A percentile compares a stretch with the other conserved stretches of the same genome.
Conservation (phyloP, 1,140 invertebrate genomes). For the Plutomurus gul region DNA sequence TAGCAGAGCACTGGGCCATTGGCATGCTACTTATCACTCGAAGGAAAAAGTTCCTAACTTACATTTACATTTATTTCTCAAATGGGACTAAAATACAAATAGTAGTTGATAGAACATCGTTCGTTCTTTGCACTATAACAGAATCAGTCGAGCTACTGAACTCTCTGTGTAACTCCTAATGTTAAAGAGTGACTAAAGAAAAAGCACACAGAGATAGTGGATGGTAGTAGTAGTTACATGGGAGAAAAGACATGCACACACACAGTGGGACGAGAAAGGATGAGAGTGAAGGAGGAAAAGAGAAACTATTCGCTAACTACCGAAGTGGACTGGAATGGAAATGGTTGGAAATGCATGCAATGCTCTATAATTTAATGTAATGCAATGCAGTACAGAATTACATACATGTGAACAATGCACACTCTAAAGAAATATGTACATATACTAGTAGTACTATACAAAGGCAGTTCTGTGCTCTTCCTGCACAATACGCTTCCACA, state of each 20-base stretch:
- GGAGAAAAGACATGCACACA: background rate
- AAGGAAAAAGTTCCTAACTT: background rate
- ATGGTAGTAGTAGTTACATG: too few species aligned
- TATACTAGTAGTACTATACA: background rate
- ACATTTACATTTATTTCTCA: slow-evolving; percentile 28
- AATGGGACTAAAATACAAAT: slow-evolving; percentile 21
- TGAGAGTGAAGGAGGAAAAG: background rate
- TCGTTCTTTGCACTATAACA: background rate
- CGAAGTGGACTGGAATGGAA: slow-evolving; percentile 25
- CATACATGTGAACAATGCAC: slow-evolving; percentile 19
- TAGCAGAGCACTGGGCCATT: too few species aligned
- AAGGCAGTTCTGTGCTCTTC: background rate
- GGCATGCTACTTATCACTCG: slow-evolving; percentile 4
- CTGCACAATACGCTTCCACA: background rate
- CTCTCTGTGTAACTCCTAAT: too few species aligned
- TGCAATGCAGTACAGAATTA: slow-evolving; percentile 29
- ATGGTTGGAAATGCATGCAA: slow-evolving; percentile 13
- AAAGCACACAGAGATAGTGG: background rate
- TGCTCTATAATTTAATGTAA: slow-evolving; percentile 16
- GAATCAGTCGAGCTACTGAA: background rate
- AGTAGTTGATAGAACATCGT: background rate
- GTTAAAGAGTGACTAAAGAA: background rate
- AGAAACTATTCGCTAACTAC: slow-evolving; percentile 27
- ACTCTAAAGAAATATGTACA: background rate
- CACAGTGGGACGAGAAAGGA: background rate